Percentiles rank a stretch among this genome's conserved stretches.
phyloP scores from a whole-genome alignment of 2,113 vertebrate species.

The Nymphicus hollandicus region DNA sequence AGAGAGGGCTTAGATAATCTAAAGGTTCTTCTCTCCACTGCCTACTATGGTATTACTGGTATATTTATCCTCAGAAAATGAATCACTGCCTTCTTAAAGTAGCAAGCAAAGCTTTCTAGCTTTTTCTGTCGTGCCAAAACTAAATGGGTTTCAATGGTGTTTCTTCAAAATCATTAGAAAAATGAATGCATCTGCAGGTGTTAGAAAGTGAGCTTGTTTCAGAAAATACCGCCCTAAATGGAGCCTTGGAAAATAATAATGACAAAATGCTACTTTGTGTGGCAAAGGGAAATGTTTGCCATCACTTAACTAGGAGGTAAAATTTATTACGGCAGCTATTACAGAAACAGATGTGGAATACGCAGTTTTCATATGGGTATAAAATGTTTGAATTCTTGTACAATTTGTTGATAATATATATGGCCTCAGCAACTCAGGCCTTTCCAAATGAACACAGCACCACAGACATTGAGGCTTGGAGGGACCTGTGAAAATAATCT shows the following conservation, averaged over 20 bases:
- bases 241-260: not conserved
- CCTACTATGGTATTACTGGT: not conserved
- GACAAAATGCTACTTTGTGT: not conserved
- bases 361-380: not conserved
- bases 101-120: not conserved
- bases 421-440: not conserved
- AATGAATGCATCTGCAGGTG: conserved; percentile 4
- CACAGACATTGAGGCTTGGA: not conserved
- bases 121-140: not conserved
- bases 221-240: not conserved
- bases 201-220: not conserved
- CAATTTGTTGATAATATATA: not conserved
- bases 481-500: not conserved
- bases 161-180: not conserved
- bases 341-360: conserved; percentile 17
- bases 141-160: not conserved
- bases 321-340: not conserved
- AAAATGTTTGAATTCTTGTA: not conserved
- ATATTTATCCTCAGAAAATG: not conserved
- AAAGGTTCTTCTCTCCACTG: not conserved
- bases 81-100: not conserved
- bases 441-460: not conserved
- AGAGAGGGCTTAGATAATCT: not conserved
- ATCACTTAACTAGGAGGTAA: not conserved
- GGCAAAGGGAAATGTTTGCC: not conserved